Base-by-base conservation (phyloP, 23 tunicate genomes). In the Diplosoma virens region DNA sequence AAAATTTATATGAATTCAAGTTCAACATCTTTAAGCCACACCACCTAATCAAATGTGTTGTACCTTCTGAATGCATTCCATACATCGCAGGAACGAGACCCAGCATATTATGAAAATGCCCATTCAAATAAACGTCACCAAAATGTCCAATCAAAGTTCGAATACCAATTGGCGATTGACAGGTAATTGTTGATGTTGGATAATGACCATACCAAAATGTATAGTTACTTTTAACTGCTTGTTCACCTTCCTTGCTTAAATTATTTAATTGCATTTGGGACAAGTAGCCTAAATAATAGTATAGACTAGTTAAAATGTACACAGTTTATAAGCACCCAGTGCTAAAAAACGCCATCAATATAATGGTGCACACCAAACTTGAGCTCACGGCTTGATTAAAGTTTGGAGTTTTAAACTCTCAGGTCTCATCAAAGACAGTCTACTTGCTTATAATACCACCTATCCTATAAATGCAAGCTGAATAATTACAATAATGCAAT, bases 191-290 rank as follows among this genome's bases (percentile, higher is more conserved):
- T 0, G 95, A 73, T 16, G 88, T 77, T 3, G 99, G 95, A 67
- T 79, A 94, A 60, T 94, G 99, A 28, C 99, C 69, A 73, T 82
- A 94, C 95, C 95, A 94, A 54, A 94, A 41, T 2, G 95, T 87
- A 18, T 59, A 34, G 66, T 94, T 94, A 73, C 81, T 75, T 18
- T 52, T 34, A 21, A 32, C 35, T 16, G 73, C 1, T 50, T 33
- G 0, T 11, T 54, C 59, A 11, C 84, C 82, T 50, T 69, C 77
- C 53, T 71, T 3, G 18, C 83, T 35, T 6, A 94, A 76, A n/a
- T 69, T 50, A 20, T 71, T 45, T 61, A 77, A 35, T 7, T 37
- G 17, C 29, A 70, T 73, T n/a, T 81, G 46, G 29, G 73, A 46
- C 53, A 91, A 56, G 58, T 85, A 75, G 25, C 97, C 97, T 61